Percentiles rank a stretch among this genome's conserved stretches.
These are phyloP conservation scores for Solenopsis invicta DNA, from an alignment of 1,140 invertebrate species.

Conservation along the genomic window DNA sequence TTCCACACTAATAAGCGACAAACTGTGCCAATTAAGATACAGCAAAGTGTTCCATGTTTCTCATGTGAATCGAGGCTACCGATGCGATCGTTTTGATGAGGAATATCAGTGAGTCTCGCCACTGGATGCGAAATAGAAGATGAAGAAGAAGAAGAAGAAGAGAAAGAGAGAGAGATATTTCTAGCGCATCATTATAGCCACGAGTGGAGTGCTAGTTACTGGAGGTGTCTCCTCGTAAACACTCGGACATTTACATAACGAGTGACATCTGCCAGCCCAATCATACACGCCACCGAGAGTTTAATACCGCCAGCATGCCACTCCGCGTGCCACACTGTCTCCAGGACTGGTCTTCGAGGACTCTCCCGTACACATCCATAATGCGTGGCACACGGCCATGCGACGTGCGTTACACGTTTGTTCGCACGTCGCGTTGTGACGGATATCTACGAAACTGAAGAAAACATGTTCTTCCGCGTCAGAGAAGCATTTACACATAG, in stretches of 20 bases:
- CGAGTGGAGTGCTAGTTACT: conserved; percentile 78
- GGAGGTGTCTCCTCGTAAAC: conserved; percentile 84
- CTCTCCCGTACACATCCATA: conserved; percentile 10
- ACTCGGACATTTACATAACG: conserved; percentile 85
- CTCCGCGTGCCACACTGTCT: conserved; percentile 66
- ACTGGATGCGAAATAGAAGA: conserved; percentile 41
- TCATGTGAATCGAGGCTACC: not conserved
- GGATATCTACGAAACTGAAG: conserved; percentile 44
- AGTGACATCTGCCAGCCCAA: conserved; percentile 85
- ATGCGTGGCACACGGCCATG: not conserved
- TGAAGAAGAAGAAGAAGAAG: conserved; percentile 5
- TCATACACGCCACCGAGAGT: conserved; percentile 78
- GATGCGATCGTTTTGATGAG: conserved; percentile 40
- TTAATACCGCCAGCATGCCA: conserved; percentile 71
- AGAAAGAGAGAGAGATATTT: conserved; percentile 73
- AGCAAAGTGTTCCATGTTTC: not conserved
- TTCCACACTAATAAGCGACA: conserved; percentile 37
- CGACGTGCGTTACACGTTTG: not conserved
- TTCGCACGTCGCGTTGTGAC: conserved; percentile 29
- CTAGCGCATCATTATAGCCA: conserved; percentile 79
- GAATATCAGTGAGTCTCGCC: conserved; percentile 16
- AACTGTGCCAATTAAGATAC: conserved; percentile 42
- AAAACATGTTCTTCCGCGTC: conserved; percentile 8
- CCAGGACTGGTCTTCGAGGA: conserved; percentile 31
- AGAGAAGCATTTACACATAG: conserved; percentile 26